phyloP scores from a whole-genome alignment of 2,113 vertebrate genomes.

The Hystrix brachyura region DNA sequence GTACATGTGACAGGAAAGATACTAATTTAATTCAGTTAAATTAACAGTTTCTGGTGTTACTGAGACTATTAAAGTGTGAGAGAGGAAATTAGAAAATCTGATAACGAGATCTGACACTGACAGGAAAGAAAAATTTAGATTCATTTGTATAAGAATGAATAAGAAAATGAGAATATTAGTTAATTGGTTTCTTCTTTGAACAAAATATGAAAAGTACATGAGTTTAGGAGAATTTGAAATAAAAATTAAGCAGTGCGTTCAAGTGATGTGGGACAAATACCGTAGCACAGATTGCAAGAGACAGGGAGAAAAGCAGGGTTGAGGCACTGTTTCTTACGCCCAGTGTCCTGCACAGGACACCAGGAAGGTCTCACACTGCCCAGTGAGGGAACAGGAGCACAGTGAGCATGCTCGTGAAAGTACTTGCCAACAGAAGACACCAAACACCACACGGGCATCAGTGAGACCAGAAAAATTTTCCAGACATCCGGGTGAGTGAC shows the following conservation, averaged over 20 bases:
- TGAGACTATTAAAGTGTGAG: background rate
- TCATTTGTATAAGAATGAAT: background rate
- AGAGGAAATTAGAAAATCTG: background rate
- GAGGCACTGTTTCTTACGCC: no score
- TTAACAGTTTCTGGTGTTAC: background rate
- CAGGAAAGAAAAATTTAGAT: background rate
- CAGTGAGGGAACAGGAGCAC: background rate
- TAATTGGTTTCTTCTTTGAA: background rate
- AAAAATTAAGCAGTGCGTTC: background rate
- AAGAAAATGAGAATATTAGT: background rate
- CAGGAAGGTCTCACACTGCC: background rate
- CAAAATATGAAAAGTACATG: background rate
- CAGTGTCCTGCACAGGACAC: background rate
- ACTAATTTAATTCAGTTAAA: background rate
- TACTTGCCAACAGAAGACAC: background rate
- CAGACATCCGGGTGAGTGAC: background rate
- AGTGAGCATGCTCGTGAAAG: background rate
- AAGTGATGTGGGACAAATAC: background rate
- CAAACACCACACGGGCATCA: background rate
- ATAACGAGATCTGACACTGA: background rate
- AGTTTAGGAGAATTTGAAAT: background rate
- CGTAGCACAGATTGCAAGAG: background rate
- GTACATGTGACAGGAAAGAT: background rate
- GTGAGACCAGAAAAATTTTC: background rate
- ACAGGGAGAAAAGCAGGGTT: background rate